Base-by-base conservation (phyloP, 2,888 invertebrate genomes). In the Acanthosepion pharaonis region DNA sequence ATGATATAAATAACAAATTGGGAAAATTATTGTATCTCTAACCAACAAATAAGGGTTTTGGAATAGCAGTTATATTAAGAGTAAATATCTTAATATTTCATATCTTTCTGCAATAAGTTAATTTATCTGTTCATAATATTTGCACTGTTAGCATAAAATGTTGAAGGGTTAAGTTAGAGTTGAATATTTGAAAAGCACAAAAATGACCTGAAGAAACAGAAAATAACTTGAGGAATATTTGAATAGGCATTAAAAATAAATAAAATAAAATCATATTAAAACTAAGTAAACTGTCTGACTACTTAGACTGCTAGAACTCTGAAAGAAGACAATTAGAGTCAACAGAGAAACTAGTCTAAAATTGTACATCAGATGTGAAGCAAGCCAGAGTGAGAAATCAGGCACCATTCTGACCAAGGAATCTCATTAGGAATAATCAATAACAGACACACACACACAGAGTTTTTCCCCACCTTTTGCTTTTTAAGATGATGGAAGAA, bases 351-450 rank as follows among this genome's bases (percentile, higher is more conserved):
- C 78, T 15, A 9, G 28, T 1, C 28, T 78, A n/a, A 33, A 28
- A 33, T n/a, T 33, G 78, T 78, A 78, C n/a, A 78, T 78, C 78
- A n/a, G 78, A 78, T 23, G 11, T 11, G 78, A 78, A 78, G 15
- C 11, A 78, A 78, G 23, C 78, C 78, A 78, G 15, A 33, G 78
- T 78, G 78, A 78, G n/a, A 78, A 78, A 78, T 15, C n/a, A 78
- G n/a, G n/a, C n/a, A 78, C n/a, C 9, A n/a, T 78, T 78, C n/a
- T 78, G 78, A n/a, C n/a, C n/a, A n/a, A 78, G 8, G n/a, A 78
- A 78, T 78, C n/a, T 78, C 78, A 78, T 78, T 78, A 78, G 78
- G 33, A 78, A 78, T 78, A 78, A 78, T 78, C 78, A 78, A 78
- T 78, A 78, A n/a, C 5, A 78, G 78, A 78, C 78, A n/a, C n/a